Evolutionary conservation across 2,113 vertebrate genomes (phyloP).

Genomic region (Podarcis raffonei): DNA sequence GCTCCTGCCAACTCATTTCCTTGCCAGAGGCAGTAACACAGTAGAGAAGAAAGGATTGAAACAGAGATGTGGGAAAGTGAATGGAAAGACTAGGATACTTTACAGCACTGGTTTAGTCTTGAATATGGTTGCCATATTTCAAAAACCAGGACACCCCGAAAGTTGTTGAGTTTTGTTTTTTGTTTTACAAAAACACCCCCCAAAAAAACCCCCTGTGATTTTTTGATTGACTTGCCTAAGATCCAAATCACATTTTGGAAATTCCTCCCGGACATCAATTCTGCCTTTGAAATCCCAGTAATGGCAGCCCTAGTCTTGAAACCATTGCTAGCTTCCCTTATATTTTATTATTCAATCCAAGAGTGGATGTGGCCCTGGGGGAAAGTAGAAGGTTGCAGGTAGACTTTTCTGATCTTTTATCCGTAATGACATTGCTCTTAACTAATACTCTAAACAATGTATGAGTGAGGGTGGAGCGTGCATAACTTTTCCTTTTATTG

Average conservation of each 20-base stretch:
- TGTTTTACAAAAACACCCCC: too few relatives aligned
- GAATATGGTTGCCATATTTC: too few relatives aligned
- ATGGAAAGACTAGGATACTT: neutral
- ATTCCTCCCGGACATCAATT: too few relatives aligned
- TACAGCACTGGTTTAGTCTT: neutral
- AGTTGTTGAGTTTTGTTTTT: too few relatives aligned
- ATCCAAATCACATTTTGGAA: too few relatives aligned
- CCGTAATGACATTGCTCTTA: conserved; percentile 12
- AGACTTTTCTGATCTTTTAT: neutral
- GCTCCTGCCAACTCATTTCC: conserved; percentile 4
- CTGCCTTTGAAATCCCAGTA: too few relatives aligned
- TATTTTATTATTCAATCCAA: conserved; percentile 7
- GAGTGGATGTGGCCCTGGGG: neutral
- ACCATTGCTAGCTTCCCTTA: conserved; percentile 1
- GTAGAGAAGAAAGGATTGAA: conserved; percentile 14
- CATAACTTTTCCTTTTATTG: neutral
- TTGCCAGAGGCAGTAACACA: conserved; percentile 6
- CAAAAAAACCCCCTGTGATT: too few relatives aligned
- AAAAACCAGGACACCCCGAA: too few relatives aligned
- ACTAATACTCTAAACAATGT: neutral
- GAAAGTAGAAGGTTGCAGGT: neutral
- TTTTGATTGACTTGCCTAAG: too few relatives aligned
- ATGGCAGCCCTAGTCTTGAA: neutral
- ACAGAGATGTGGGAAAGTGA: conserved; percentile 3
- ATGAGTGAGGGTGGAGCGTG: neutral